Evolutionary conservation across 2,888 invertebrate species (phyloP), one percentile per base, ranked within the genome.

Genomic region (Noctua janthe): DNA sequence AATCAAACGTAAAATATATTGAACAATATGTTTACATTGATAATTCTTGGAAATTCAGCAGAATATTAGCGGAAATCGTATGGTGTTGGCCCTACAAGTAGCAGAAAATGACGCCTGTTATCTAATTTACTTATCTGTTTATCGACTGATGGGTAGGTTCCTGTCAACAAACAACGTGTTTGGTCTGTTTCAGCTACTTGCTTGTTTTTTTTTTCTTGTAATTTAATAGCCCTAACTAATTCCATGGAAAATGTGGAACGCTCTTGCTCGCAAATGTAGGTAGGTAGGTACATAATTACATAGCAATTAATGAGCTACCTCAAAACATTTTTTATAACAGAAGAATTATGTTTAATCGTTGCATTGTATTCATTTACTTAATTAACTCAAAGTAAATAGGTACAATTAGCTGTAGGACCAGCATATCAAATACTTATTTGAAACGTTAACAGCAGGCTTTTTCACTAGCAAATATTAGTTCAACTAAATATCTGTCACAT

Each of bases 1-100:
- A 95, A 94, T 93, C 92, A 88, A 91, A 89, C 76, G 80, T 84
- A 80, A 83, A 90, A 90, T 77, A 75, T 84, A 83, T 86, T 78
- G 78, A 84, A 84, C 92, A 90, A 90, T 91, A 56, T 91, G 90
- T 92, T 92, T 92, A 91, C 85, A 83, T 81, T 87, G 86, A 87
- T 88, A 90, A 81, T 90, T 90, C 91, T 77, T 62, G 75, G 90
- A 88, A 89, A 2, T 79, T 51, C 17, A 39, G 73, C 62, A 74
- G 62, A 71, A n/a, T 72, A 76, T 89, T 83, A 72, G 73, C 73
- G 64, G 81, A 79, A 86, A 78, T 70, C 76, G 73, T 59, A 76
- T 73, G 75, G 67, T 59, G 71, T 80, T 74, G 39, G 35, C 78
- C 74, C 73, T 80, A 51, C 39, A 70, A 71, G 66, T 77, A 71